Base-by-base conservation (phyloP, 2,888 invertebrate genomes). In the Parasteatoda lunata region DNA sequence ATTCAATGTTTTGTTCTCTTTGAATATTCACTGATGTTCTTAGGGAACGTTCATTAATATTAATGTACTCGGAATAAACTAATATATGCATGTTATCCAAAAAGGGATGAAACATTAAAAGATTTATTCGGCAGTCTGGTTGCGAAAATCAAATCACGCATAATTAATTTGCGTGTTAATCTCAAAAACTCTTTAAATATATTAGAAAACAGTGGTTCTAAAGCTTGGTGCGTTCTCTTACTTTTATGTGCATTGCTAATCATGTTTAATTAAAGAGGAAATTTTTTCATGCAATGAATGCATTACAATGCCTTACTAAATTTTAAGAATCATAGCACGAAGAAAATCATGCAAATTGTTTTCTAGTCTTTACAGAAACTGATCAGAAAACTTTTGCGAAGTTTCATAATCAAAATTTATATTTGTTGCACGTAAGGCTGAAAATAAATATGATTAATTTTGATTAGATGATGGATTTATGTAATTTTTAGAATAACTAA, bases 71-170 rank as follows among this genome's bases (percentile, higher is more conserved):
- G 8, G n/a, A 59, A 59, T 59, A n/a, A 59, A n/a, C 59, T 13
- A 59, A 59, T 13, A 59, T 59, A 59, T 59, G n/a, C 59, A 59
- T 59, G 59, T 59, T 59, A 59, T 59, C n/a, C 4, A n/a, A 59
- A 59, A 59, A 59, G 59, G 59, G 59, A 59, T 59, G 59, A 59
- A 30, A 59, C n/a, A 59, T n/a, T 59, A n/a, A 59, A 59, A 59
- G 59, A 59, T 59, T 59, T 59, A 59, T 59, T 9, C 9, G 59
- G 8, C 59, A 59, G 9, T n/a, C 59, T 59, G 4, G 9, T n/a
- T n/a, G 59, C 59, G 11, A 0, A 4, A 59, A 59, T 59, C 59
- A 59, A 59, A 59, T 59, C 59, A 59, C 59, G 59, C 59, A 59
- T 59, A 59, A 59, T 59, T 59, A 9, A 11, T 11, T 7, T n/a